Evolutionary conservation across 2,888 invertebrate genomes (phyloP).

Genomic region (Hedya salicella): DNA sequence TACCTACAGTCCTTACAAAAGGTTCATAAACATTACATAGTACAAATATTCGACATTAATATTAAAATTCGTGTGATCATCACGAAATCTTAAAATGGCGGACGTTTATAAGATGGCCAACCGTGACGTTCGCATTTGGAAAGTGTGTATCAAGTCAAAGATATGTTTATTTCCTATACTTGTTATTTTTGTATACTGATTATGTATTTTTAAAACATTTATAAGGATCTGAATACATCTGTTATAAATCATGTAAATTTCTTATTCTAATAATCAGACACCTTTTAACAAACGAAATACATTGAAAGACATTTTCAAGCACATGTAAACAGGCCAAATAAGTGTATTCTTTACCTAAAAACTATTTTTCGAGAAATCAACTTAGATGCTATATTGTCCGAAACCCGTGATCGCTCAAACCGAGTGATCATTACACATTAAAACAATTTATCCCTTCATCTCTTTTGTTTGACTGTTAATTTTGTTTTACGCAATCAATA

Average conservation of each 20-base stretch:
- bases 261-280: constrained; percentile 47
- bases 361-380: constrained; percentile 37
- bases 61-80: constrained; percentile 26
- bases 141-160: constrained; percentile 48
- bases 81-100: constrained; percentile 29
- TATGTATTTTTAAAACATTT: constrained; percentile 39
- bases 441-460: background rate
- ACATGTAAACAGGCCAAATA: constrained; percentile 43
- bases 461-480: background rate
- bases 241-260: constrained; percentile 49
- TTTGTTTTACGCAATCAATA: background rate
- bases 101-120: constrained; percentile 18
- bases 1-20: constrained; percentile 48
- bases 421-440: background rate
- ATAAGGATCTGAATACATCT: constrained; percentile 29
- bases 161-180: constrained; percentile 51
- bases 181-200: constrained; percentile 47
- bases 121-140: constrained; percentile 24
- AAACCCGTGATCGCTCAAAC: constrained; percentile 30
- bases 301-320: constrained; percentile 48
- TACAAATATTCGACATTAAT: constrained; percentile 36
- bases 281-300: constrained; percentile 29
- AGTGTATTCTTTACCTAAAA: constrained; percentile 38
- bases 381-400: constrained; percentile 44
- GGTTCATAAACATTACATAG: constrained; percentile 36